These are phyloP conservation scores for Drosophila diplacantha DNA, from an alignment of 2,888 invertebrate genomes.

Conservation along the genomic window DNA sequence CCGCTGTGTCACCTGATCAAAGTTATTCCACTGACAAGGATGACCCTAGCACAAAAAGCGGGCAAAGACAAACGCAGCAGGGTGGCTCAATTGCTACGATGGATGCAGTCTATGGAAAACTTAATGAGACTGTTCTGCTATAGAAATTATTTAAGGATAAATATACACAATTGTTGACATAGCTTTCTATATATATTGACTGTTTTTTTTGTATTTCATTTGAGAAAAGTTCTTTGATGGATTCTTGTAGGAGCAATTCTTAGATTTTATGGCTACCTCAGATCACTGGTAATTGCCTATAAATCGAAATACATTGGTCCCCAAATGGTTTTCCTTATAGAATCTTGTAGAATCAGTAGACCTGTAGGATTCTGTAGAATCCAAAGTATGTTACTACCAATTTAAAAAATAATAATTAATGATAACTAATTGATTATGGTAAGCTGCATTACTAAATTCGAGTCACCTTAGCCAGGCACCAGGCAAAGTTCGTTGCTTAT, in stretches of 20 bases:
- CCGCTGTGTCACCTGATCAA: slow-evolving; percentile 22
- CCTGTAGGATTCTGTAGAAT: no score
- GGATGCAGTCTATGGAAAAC: neutral
- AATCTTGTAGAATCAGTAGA: neutral
- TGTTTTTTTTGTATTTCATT: no score
- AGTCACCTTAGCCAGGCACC: neutral
- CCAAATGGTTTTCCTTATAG: neutral
- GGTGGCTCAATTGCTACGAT: neutral
- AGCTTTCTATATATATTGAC: no score
- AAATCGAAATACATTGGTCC: neutral
- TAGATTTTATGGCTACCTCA: no score
- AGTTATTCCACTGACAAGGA: slow-evolving; percentile 17
- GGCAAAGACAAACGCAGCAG: slow-evolving; percentile 16
- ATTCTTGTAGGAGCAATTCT: no score
- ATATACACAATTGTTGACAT: no score
- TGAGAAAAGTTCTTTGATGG: no score
- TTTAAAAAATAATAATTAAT: neutral
- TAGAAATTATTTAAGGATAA: no score
- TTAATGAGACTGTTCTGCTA: no score
- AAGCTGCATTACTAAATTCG: neutral
- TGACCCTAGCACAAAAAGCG: slow-evolving; percentile 4
- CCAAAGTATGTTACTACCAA: no score
- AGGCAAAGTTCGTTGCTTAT: slow-evolving; percentile 10
- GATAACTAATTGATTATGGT: neutral
- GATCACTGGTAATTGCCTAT: no score